A percentile compares a stretch with the other conserved stretches of the same genome.
Evolutionary conservation across 64 coral and sea anemone genomes (phyloP).

Genomic region (Astreopora myriophthalma): DNA sequence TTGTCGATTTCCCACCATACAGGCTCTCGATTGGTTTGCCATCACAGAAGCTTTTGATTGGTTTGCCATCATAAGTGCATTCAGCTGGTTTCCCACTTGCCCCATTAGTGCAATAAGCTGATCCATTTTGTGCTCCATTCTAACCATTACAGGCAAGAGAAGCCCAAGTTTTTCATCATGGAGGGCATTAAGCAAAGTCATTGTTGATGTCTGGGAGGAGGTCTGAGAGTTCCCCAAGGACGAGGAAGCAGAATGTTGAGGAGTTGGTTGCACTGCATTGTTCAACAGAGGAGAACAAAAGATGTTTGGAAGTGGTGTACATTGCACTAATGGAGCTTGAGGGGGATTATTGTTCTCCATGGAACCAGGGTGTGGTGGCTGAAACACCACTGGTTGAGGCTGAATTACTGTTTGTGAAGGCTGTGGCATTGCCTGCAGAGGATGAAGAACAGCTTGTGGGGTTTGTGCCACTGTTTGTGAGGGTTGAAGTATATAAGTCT

Average conservation of each 20-base stretch:
- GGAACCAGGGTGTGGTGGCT: neutral
- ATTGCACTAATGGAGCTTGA: neutral
- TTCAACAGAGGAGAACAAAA: neutral
- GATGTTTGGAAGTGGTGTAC: neutral
- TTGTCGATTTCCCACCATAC: neutral
- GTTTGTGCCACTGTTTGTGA: neutral
- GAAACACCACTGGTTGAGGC: neutral
- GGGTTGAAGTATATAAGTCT: neutral
- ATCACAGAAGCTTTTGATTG: neutral
- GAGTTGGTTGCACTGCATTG: neutral
- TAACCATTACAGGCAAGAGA: neutral
- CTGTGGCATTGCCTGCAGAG: neutral
- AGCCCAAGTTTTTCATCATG: slow-evolving; percentile 13
- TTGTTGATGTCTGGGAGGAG: neutral
- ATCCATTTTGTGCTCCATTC: slow-evolving; percentile 33
- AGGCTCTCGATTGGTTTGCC: neutral
- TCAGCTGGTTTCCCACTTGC: neutral
- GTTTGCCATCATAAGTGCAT: neutral
- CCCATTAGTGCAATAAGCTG: slow-evolving; percentile 9
- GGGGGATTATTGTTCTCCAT: neutral
- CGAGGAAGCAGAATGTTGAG: neutral
- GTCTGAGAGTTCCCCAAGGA: neutral
- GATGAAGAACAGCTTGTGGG: neutral
- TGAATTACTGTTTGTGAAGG: neutral
- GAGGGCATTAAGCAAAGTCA: slow-evolving; percentile 11